Conservation (phyloP, 2,113 vertebrate genomes). For the Hydrochoerus hydrochaeris region DNA sequence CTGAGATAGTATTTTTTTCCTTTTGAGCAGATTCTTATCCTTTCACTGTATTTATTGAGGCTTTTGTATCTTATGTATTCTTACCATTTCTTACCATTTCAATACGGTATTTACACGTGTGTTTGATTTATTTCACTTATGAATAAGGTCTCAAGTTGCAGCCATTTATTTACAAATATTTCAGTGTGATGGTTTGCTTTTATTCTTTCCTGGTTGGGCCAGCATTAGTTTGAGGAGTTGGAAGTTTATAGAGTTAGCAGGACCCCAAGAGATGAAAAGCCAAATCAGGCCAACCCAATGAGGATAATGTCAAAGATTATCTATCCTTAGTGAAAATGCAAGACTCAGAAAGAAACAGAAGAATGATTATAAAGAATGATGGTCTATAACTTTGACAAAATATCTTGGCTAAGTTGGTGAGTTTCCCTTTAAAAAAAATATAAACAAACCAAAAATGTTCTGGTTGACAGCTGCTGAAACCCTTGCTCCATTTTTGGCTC, state of each 20-base stretch:
- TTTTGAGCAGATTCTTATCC: too few relatives aligned
- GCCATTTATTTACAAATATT: too few relatives aligned
- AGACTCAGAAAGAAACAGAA: constrained; percentile 70
- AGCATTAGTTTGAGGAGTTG: constrained; percentile 82
- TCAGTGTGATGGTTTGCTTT: background rate
- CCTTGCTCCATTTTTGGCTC: constrained; percentile 81
- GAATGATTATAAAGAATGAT: constrained; percentile 82
- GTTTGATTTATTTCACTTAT: too few relatives aligned
- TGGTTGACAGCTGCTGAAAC: constrained; percentile 83
- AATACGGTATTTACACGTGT: too few relatives aligned
- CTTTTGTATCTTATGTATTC: too few relatives aligned
- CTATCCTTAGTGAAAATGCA: constrained; percentile 83
- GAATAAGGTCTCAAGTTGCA: too few relatives aligned
- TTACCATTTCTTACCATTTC: too few relatives aligned
- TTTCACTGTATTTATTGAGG: too few relatives aligned
- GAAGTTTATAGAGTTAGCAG: constrained; percentile 84
- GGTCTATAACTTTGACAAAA: constrained; percentile 85
- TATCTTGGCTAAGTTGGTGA: constrained; percentile 80
- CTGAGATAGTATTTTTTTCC: too few relatives aligned
- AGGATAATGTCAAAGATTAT: constrained; percentile 83
- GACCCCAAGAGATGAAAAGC: constrained; percentile 80
- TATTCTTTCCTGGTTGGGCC: constrained; percentile 84
- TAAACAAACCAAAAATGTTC: constrained; percentile 86
- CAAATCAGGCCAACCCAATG: constrained; percentile 74
- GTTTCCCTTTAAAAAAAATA: constrained; percentile 77